These are phyloP conservation scores for Drosophila macrospina DNA, from an alignment of 2,888 invertebrate species.

Conservation along the genomic window DNA sequence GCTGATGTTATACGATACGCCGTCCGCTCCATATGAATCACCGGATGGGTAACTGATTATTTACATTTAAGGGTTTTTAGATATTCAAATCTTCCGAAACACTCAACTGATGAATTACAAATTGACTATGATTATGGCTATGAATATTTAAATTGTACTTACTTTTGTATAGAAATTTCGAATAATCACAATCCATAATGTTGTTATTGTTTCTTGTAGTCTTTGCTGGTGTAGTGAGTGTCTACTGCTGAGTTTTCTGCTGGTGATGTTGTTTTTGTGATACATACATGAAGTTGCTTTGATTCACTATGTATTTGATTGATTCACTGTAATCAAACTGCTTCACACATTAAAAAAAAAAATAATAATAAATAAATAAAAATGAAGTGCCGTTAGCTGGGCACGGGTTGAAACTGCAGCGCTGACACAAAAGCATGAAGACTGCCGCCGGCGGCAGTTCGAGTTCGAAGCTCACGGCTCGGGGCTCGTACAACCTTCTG, in stretches of 20 bases:
- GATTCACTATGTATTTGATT: slow-evolving; percentile 42
- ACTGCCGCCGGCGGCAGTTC: slow-evolving; percentile 51
- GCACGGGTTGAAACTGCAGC: slow-evolving; percentile 45
- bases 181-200: slow-evolving; percentile 73
- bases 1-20: slow-evolving; percentile 55
- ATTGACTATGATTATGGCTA: background rate
- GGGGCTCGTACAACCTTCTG: slow-evolving; percentile 49
- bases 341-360: slow-evolving; percentile 11
- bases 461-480: slow-evolving; percentile 23
- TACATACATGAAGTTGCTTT: slow-evolving; percentile 44
- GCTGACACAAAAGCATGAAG: slow-evolving; percentile 42
- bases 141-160: slow-evolving; percentile 42
- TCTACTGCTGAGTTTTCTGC: slow-evolving; percentile 19
- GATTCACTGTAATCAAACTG: slow-evolving; percentile 45
- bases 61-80: slow-evolving; percentile 6
- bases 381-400: slow-evolving; percentile 43
- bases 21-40: slow-evolving; percentile 37
- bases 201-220: slow-evolving; percentile 8
- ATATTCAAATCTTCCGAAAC: background rate
- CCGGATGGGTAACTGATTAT: slow-evolving; percentile 51
- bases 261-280: slow-evolving; percentile 18
- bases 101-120: background rate
- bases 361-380: slow-evolving; percentile 15
- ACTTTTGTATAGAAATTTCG: slow-evolving; percentile 75
- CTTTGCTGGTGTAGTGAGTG: slow-evolving; percentile 11